These are phyloP conservation scores for Pseudomugil tenellus DNA, from an alignment of 2,797 vertebrate species.

Conservation along the genomic window DNA sequence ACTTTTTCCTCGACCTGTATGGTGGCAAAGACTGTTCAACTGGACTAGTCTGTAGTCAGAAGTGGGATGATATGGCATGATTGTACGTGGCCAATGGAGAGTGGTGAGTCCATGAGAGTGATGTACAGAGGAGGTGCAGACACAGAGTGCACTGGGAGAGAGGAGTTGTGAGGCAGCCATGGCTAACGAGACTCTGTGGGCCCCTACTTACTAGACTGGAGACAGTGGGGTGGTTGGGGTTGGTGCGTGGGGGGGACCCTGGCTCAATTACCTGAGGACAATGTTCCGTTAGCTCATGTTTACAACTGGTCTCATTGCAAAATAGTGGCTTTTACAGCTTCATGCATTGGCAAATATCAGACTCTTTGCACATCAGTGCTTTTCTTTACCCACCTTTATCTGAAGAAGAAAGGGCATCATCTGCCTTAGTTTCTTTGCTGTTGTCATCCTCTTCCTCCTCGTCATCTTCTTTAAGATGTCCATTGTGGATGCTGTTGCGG, in stretches of 20 bases:
- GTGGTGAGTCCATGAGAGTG: conserved; percentile 78
- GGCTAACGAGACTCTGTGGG: conserved; percentile 82
- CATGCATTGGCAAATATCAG: conserved; percentile 59
- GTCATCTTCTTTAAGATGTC: conserved; percentile 74
- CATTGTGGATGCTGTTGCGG: conserved; percentile 80
- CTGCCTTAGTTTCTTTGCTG: conserved; percentile 72
- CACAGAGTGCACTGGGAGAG: conserved; percentile 77
- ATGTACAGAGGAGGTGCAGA: conserved; percentile 76
- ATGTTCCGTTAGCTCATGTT: conserved; percentile 82
- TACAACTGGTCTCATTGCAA: conserved; percentile 75
- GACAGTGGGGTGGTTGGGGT: conserved; percentile 84
- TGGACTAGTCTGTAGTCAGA: conserved; percentile 54
- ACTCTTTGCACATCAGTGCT: background rate
- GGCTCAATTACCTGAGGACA: conserved; percentile 85
- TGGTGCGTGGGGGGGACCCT: conserved; percentile 84
- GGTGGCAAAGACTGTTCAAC: conserved; percentile 32
- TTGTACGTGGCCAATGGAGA: conserved; percentile 75
- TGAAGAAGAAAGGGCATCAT: conserved; percentile 64
- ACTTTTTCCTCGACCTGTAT: conserved; percentile 37
- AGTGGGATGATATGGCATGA: conserved; percentile 79
- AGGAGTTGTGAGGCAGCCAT: conserved; percentile 81
- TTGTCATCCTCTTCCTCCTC: conserved; percentile 68
- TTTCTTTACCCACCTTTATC: conserved; percentile 80
- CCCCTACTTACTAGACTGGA: conserved; percentile 85
- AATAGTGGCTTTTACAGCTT: conserved; percentile 56